These are phyloP conservation scores for Luehdorfia chinensis DNA, from an alignment of 1,140 invertebrate species.

Conservation along the genomic window DNA sequence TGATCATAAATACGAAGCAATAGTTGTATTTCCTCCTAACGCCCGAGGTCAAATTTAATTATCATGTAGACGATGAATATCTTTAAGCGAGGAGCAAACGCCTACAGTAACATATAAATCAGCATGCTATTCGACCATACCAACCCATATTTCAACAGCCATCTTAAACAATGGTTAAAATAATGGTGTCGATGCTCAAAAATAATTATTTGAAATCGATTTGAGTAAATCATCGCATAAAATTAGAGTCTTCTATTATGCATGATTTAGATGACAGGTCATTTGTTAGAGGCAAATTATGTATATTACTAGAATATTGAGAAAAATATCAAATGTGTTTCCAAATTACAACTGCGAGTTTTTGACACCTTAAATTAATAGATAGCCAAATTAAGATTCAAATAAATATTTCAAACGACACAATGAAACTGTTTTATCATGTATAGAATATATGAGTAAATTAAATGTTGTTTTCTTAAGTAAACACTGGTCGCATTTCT, in stretches of 20 bases:
- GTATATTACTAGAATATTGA: conserved; percentile 31
- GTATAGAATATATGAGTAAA: no score
- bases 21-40: conserved; percentile 40
- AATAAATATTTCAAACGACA: not conserved
- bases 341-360: conserved; percentile 17
- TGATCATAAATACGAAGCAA: conserved; percentile 42
- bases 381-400: conserved; percentile 1
- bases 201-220: conserved; percentile 68
- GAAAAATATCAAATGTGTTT: conserved; percentile 23
- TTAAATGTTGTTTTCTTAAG: no score
- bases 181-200: conserved; percentile 61
- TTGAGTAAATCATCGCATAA: conserved; percentile 68
- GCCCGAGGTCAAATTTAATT: conserved; percentile 63
- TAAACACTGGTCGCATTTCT: no score
- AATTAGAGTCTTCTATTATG: conserved; percentile 60
- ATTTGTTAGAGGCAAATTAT: conserved; percentile 58
- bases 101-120: conserved; percentile 50
- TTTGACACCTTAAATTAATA: conserved; percentile 15
- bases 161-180: conserved; percentile 66
- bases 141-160: conserved; percentile 52
- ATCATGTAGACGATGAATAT: conserved; percentile 51
- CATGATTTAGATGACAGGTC: conserved; percentile 66
- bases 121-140: conserved; percentile 29
- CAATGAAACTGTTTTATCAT: not conserved
- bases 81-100: conserved; percentile 32